A percentile compares a stretch with the other conserved stretches of the same genome.
phyloP scores from a whole-genome alignment of 2,113 vertebrate genomes.

The Bolborhynchus lineola region DNA sequence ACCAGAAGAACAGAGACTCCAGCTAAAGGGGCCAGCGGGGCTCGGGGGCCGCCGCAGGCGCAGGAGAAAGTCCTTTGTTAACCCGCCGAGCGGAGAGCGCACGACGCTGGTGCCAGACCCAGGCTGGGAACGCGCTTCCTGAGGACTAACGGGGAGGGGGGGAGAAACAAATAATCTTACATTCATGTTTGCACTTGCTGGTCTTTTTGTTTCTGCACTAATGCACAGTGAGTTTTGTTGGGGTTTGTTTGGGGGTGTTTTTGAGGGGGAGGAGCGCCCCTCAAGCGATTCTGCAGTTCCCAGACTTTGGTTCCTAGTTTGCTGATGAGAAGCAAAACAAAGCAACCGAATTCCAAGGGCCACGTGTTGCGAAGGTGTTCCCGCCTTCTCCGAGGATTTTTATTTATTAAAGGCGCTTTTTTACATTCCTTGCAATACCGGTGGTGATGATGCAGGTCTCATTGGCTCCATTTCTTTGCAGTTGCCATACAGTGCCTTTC shows the following conservation, averaged over 20 bases:
- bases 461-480: slow-evolving; percentile 86
- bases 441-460: slow-evolving; percentile 85
- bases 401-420: slow-evolving; percentile 81
- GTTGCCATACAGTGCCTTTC: slow-evolving; percentile 99
- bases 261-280: slow-evolving; percentile 70
- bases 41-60: background rate
- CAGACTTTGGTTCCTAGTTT: slow-evolving; percentile 84
- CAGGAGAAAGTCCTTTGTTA: slow-evolving; percentile 32
- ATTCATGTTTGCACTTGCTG: slow-evolving; percentile 98
- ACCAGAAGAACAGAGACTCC: slow-evolving; percentile 95
- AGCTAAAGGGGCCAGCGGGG: slow-evolving; percentile 76
- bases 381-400: slow-evolving; percentile 74
- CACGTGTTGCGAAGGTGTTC: slow-evolving; percentile 77
- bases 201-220: slow-evolving; percentile 96
- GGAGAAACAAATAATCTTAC: slow-evolving; percentile 37
- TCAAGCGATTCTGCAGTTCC: slow-evolving; percentile 84
- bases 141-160: slow-evolving; percentile 73
- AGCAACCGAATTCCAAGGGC: slow-evolving; percentile 58
- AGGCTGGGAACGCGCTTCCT: slow-evolving; percentile 76
- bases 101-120: slow-evolving; percentile 64
- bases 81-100: slow-evolving; percentile 65
- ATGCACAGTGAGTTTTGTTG: slow-evolving; percentile 90
- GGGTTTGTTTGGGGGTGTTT: slow-evolving; percentile 73
- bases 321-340: slow-evolving; percentile 74
- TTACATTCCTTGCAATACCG: slow-evolving; percentile 93